phyloP scores from a whole-genome alignment of 2,888 invertebrate genomes.

The Caenorhabditis imperialis region DNA sequence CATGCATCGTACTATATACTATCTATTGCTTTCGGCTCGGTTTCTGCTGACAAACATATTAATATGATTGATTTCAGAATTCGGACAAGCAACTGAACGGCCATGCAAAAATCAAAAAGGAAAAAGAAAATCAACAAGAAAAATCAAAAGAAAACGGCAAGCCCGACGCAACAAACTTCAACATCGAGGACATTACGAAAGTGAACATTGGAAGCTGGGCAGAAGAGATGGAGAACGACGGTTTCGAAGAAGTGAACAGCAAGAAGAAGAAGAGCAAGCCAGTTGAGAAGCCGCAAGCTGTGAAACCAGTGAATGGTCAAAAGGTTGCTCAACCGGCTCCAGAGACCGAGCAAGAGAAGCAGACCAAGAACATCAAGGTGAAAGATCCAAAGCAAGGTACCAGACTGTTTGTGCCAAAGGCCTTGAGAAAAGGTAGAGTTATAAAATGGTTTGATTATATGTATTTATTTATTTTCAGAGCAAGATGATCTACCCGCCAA shows the following conservation, averaged over 20 bases:
- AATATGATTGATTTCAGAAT: conserved; percentile 13
- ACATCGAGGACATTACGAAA: conserved; percentile 18
- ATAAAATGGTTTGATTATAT: background rate
- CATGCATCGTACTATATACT: no score
- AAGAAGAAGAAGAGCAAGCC: conserved; percentile 50
- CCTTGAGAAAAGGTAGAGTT: conserved; percentile 41
- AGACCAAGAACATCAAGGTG: conserved; percentile 7
- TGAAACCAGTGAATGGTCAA: background rate
- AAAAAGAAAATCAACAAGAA: conserved; percentile 7
- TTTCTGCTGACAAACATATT: no score
- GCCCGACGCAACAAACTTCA: conserved; percentile 22
- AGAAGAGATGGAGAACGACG: conserved; percentile 28
- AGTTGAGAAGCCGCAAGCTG: conserved; percentile 10
- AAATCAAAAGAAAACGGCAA: conserved; percentile 17
- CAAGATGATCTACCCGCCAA: conserved; percentile 47
- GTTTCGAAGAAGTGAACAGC: conserved; percentile 35
- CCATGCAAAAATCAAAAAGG: conserved; percentile 4
- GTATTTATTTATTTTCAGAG: conserved; percentile 12
- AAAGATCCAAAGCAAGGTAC: conserved; percentile 40
- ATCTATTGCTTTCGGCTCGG: no score
- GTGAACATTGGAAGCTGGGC: conserved; percentile 37
- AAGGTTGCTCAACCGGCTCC: no score
- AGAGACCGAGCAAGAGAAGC: conserved; percentile 13
- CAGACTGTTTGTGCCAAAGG: conserved; percentile 48
- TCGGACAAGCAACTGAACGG: conserved; percentile 27